These are phyloP conservation scores for Eupleurogrammus muticus DNA, from an alignment of 2,797 vertebrate species.

Conservation along the genomic window DNA sequence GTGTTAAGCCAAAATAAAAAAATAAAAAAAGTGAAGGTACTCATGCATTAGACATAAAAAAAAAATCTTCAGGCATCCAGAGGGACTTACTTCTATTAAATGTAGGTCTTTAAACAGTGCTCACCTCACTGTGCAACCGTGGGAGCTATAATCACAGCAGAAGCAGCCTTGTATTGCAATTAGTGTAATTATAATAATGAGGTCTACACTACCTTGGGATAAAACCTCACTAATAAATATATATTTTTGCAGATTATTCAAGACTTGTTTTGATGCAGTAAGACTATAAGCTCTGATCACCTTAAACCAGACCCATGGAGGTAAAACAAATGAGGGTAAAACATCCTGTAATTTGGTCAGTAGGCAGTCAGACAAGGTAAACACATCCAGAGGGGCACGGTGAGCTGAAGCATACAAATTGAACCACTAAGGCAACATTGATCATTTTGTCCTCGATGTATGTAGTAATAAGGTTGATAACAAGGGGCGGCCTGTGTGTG, in stretches of 20 bases:
- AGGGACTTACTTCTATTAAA: not conserved
- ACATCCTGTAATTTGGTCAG: not conserved
- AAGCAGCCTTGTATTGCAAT: not conserved
- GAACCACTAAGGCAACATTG: not conserved
- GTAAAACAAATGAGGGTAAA: not conserved
- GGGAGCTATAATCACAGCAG: not conserved
- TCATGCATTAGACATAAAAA: not conserved
- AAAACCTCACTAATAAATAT: not conserved
- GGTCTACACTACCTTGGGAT: not conserved
- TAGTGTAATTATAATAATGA: conserved; percentile 11
- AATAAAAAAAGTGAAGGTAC: too few species aligned
- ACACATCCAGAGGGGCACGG: not conserved
- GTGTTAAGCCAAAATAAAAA: not conserved
- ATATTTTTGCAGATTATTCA: not conserved
- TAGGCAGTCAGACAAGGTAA: not conserved
- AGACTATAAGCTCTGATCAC: not conserved
- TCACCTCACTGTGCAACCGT: not conserved
- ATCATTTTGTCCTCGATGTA: not conserved
- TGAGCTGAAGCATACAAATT: not conserved
- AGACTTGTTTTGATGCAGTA: not conserved
- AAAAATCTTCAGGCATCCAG: not conserved
- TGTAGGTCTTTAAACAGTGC: not conserved
- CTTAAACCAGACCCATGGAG: not conserved
- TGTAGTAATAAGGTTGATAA: not conserved
- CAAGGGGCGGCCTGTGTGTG: not conserved